Percentiles rank a stretch among this genome's conserved stretches.
Conservation (phyloP, 2,888 invertebrate genomes). For the Piscicola geometra region DNA sequence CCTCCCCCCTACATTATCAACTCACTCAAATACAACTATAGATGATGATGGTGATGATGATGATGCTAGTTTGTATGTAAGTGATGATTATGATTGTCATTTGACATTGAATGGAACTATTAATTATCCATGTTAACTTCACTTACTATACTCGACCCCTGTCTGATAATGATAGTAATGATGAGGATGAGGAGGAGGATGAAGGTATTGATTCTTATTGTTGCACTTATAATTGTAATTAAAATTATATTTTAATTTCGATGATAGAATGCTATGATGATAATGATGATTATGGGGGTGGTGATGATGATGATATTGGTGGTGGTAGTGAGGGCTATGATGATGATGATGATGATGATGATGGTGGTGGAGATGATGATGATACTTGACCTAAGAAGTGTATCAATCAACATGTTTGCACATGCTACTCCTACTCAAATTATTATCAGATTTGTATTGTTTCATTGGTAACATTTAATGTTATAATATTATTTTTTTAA, state of each 20-base stretch:
- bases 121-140: too few relatives aligned
- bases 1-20: background rate
- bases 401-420: too few relatives aligned
- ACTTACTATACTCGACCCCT: too few relatives aligned
- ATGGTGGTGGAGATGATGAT: slow-evolving; percentile 9
- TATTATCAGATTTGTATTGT: too few relatives aligned
- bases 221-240: background rate
- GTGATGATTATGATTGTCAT: too few relatives aligned
- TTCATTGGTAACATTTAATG: too few relatives aligned
- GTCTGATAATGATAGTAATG: background rate
- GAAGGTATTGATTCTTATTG: background rate
- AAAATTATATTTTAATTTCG: background rate
- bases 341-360: slow-evolving; percentile 24
- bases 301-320: background rate
- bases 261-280: background rate
- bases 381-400: background rate
- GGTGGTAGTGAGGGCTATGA: background rate
- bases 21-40: background rate
- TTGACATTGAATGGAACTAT: too few relatives aligned
- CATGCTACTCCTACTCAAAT: too few relatives aligned
- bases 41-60: too few relatives aligned
- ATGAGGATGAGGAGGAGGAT: background rate
- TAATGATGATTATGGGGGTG: slow-evolving; percentile 2
- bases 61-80: too few relatives aligned
- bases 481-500: too few relatives aligned